A percentile compares a stretch with the other conserved stretches of the same genome.
phyloP scores from a whole-genome alignment of 1,140 invertebrate genomes.

The Brachionus calyciflorus region DNA sequence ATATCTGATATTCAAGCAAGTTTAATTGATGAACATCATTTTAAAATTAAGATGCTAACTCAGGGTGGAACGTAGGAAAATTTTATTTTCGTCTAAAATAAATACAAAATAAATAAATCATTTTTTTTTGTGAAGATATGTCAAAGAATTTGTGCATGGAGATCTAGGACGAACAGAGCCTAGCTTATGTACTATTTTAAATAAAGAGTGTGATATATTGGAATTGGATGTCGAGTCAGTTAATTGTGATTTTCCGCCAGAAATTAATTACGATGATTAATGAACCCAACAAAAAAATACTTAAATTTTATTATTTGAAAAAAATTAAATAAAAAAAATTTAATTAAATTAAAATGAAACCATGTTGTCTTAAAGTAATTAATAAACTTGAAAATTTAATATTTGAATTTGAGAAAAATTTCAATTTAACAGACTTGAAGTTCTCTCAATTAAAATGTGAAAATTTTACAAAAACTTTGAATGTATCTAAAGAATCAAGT shows the following conservation, averaged over 20 bases:
- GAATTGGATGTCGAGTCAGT: conserved; percentile 70
- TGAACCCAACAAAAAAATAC: not conserved
- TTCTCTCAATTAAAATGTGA: too few species aligned
- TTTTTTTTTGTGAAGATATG: conserved; percentile 64
- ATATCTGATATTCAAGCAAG: conserved; percentile 67
- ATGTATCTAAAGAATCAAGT: too few species aligned
- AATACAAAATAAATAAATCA: conserved; percentile 1
- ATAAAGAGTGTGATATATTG: conserved; percentile 68
- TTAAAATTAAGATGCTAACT: conserved; percentile 72
- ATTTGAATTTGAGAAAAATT: not conserved
- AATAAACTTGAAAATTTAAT: not conserved
- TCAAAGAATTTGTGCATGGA: conserved; percentile 94
- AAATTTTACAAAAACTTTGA: too few species aligned
- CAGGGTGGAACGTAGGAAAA: conserved; percentile 77
- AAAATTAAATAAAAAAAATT: not conserved
- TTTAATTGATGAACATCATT: conserved; percentile 58
- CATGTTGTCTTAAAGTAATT: conserved; percentile 48
- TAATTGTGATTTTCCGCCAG: conserved; percentile 54
- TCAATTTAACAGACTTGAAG: not conserved
- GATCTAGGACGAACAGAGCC: conserved; percentile 84
- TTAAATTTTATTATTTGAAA: conserved; percentile 36
- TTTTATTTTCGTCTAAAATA: conserved; percentile 1
- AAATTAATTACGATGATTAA: conserved; percentile 20
- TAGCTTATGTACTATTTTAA: conserved; percentile 65
- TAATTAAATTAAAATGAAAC: conserved; percentile 3